Conservation (phyloP, 2,113 vertebrate genomes). For the Amblyopsis rosae region DNA sequence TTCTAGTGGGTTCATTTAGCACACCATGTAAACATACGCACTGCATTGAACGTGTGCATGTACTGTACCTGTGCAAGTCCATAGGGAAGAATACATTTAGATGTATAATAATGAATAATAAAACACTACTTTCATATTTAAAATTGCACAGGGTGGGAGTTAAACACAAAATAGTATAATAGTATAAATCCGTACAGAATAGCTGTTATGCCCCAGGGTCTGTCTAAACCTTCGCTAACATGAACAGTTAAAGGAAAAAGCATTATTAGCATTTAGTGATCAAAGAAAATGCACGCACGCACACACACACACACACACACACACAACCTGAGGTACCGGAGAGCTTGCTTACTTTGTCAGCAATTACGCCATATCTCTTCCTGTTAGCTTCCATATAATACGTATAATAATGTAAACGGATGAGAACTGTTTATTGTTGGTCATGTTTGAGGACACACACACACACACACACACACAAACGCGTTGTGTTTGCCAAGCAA, state of each 20-base stretch:
- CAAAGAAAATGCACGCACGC: background rate
- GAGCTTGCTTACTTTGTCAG: slow-evolving; percentile 41
- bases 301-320: slow-evolving; percentile 6
- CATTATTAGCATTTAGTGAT: background rate
- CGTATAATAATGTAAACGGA: slow-evolving; percentile 13
- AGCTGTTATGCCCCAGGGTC: slow-evolving; percentile 38
- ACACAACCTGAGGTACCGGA: background rate
- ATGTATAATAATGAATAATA: no score
- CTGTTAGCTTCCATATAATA: slow-evolving; percentile 33
- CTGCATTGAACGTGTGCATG: no score
- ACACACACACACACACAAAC: no score
- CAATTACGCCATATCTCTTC: slow-evolving; percentile 31
- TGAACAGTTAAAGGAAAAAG: background rate
- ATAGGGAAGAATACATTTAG: no score
- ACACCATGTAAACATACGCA: no score
- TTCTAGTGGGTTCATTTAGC: no score
- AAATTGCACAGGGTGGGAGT: no score
- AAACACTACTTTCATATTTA: no score
- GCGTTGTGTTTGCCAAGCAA: background rate
- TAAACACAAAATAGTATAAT: no score
- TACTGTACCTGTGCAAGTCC: no score
- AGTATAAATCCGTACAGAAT: background rate
- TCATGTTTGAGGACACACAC: background rate
- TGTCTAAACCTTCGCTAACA: slow-evolving; percentile 16
- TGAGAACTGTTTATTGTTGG: background rate